Percentiles rank a stretch among this genome's conserved stretches.
phyloP scores from a whole-genome alignment of 1,140 invertebrate genomes.

The Megalopta genalis region DNA sequence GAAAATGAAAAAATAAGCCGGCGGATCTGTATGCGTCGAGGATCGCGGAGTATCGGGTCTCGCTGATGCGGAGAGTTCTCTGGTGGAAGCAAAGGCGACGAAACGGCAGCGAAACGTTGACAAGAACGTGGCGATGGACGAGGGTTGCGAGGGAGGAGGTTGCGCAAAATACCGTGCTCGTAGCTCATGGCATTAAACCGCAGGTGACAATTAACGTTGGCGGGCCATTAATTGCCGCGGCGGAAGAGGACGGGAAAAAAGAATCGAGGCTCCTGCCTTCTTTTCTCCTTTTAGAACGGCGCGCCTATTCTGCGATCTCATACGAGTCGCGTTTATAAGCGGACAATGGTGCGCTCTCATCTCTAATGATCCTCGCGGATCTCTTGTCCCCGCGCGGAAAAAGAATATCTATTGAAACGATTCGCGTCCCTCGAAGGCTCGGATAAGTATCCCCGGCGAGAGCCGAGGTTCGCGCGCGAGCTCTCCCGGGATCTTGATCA shows the following conservation, averaged over 20 bases:
- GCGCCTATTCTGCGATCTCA: slow-evolving; percentile 44
- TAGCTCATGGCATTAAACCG: slow-evolving; percentile 46
- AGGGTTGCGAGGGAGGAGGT: background rate
- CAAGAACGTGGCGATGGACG: too few relatives aligned
- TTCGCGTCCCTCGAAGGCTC: slow-evolving; percentile 29
- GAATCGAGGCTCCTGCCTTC: slow-evolving; percentile 11
- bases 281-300: slow-evolving; percentile 10
- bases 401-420: slow-evolving; percentile 46
- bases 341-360: slow-evolving; percentile 50
- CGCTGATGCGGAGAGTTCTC: background rate
- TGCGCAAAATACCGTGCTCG: slow-evolving; percentile 28
- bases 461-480: background rate
- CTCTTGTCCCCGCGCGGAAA: slow-evolving; percentile 29
- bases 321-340: slow-evolving; percentile 49
- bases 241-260: slow-evolving; percentile 6
- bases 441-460: slow-evolving; percentile 37
- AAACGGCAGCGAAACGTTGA: background rate
- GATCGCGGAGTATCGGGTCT: background rate
- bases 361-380: slow-evolving; percentile 53
- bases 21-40: background rate
- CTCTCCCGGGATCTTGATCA: slow-evolving; percentile 15
- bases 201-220: slow-evolving; percentile 42
- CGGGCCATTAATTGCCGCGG: slow-evolving; percentile 45
- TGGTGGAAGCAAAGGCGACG: background rate
- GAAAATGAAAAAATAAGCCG: background rate